Percentiles rank a stretch among this genome's conserved stretches.
phyloP scores from a whole-genome alignment of 2,888 invertebrate species.

The Pterostichus niger region DNA sequence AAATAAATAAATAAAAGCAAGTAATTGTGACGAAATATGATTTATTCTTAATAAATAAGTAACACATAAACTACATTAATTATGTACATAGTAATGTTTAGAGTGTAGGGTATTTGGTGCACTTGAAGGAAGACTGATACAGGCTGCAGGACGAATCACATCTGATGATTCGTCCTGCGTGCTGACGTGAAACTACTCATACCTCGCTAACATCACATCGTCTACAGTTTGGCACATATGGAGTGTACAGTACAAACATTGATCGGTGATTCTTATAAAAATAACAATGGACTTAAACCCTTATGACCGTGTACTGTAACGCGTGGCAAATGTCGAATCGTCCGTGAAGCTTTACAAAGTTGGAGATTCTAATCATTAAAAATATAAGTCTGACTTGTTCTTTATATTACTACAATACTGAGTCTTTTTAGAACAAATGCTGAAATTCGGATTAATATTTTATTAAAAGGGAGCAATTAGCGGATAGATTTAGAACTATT shows the following conservation, averaged over 20 bases:
- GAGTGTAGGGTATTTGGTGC: conserved; percentile 42
- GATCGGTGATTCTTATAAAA: conserved; percentile 57
- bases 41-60: conserved; percentile 15
- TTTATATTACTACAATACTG: no score
- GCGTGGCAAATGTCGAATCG: not conserved
- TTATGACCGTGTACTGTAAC: not conserved
- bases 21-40: conserved; percentile 10
- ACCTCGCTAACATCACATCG: not conserved
- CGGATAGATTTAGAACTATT: no score
- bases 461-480: no score
- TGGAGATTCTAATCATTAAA: no score
- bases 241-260: conserved; percentile 46
- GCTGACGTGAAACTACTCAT: conserved; percentile 44
- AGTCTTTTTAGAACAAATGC: no score
- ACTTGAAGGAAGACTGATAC: conserved; percentile 52
- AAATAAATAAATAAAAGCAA: no score
- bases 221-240: conserved; percentile 50
- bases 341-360: not conserved
- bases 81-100: conserved; percentile 32
- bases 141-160: conserved; percentile 23
- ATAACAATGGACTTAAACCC: conserved; percentile 22
- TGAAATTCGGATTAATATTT: no score
- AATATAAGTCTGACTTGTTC: no score
- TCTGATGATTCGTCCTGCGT: not conserved
- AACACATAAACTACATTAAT: conserved; percentile 9